Base-by-base conservation (phyloP, 2,888 invertebrate species). In the Protophormia terraenovae region DNA sequence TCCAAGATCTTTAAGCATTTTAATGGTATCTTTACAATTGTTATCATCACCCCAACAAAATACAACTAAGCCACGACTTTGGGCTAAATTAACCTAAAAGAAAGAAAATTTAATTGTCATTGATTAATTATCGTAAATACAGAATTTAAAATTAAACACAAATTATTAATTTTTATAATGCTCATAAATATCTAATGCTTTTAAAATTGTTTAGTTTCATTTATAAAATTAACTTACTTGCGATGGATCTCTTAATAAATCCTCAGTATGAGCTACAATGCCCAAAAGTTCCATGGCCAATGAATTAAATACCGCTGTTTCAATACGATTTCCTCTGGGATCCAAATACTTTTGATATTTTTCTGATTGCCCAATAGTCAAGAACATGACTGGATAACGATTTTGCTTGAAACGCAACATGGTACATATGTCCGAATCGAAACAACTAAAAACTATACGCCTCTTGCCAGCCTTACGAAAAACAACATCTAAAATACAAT, bases 1-100 rank as follows among this genome's bases (percentile, higher is more conserved):
- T 1, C 98, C 98, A 89, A 98, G 94, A 86, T 96, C 95, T 92
- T 98, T 98, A 38, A 99, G 94, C 90, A 96, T 95, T 89, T 95
- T 95, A 76, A 98, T 97, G 0, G 96, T 97, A 53, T 95, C 95
- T 87, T 96, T 96, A 92, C 97, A 96, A 89, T 98, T 98, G 91
- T 98, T 97, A 89, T 98, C 98, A 89, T 98, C 98, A 29, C 99
- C 99, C 99, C 99, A 99, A 90, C 98, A 98, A 93, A 99, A 99
- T 86, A 98, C 95, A 5, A 98, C 95, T 73, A 99, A 94, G 12
- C 97, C 97, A 16, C 95, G 95, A 88, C 96, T 95, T 88, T 95
- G 96, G 2, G 96, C 97, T 87, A 96, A 92, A 89, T 96, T 95
- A 12, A 98, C 95, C 95, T 96, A 90, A 76, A 89, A 69, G 12